A percentile compares a stretch with the other conserved stretches of the same genome.
These are phyloP conservation scores for Lepidonotus clava DNA, from an alignment of 2,888 invertebrate genomes.

Conservation along the genomic window DNA sequence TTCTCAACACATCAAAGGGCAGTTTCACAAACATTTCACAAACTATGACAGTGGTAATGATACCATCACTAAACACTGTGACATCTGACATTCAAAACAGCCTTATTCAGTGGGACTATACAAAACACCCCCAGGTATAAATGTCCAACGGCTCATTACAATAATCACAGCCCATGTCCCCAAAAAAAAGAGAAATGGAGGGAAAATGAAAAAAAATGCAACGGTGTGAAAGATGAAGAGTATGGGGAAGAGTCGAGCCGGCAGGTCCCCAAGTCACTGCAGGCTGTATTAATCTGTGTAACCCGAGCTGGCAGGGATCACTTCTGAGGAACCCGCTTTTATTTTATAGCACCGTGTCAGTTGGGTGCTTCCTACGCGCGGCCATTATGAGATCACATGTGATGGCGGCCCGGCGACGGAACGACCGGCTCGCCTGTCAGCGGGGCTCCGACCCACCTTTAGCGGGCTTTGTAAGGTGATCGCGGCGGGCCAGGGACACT, in stretches of 20 bases:
- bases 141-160: no score
- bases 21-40: no score
- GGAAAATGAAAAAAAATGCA: no score
- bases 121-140: no score
- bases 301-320: neutral
- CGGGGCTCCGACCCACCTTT: neutral
- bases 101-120: no score
- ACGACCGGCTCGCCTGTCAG: slow-evolving; percentile 45
- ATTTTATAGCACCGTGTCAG: slow-evolving; percentile 40
- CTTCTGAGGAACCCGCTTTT: slow-evolving; percentile 7
- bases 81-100: no score
- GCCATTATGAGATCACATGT: slow-evolving; percentile 28
- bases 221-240: neutral
- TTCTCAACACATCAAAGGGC: no score
- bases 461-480: slow-evolving; percentile 25
- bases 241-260: neutral
- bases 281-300: slow-evolving; percentile 18
- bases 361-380: slow-evolving; percentile 15
- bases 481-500: slow-evolving; percentile 2
- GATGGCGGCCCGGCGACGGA: neutral
- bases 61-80: no score
- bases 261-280: neutral
- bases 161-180: no score
- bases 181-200: no score
- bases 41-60: no score